Conservation (phyloP, 2,113 vertebrate species). For the Callaeas wilsoni region DNA sequence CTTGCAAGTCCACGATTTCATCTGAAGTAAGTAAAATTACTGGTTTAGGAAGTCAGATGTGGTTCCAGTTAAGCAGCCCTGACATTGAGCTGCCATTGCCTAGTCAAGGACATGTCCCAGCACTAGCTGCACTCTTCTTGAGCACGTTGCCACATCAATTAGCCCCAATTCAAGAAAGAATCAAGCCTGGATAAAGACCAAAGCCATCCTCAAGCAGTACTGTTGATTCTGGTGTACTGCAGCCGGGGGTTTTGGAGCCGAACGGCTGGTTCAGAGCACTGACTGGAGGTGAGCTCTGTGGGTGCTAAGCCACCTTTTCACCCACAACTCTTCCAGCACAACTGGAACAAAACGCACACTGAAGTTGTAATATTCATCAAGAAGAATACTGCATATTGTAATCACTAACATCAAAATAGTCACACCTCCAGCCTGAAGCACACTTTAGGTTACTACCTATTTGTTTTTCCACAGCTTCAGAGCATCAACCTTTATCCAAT, state of each 20-base stretch:
- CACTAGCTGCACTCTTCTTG: neutral
- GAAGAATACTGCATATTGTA: neutral
- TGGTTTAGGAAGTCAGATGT: neutral
- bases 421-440: neutral
- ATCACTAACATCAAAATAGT: neutral
- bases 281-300: neutral
- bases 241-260: neutral
- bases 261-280: neutral
- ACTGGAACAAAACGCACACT: neutral
- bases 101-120: neutral
- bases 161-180: neutral
- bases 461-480: neutral
- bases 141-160: neutral
- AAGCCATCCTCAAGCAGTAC: neutral
- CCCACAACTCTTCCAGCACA: neutral
- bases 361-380: neutral
- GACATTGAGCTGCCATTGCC: accelerated
- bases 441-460: neutral
- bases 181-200: neutral
- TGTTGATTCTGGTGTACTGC: neutral
- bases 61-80: neutral
- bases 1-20: neutral
- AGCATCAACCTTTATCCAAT: neutral
- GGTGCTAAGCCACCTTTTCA: neutral
- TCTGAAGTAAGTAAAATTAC: neutral